Base-by-base conservation (phyloP, 2,888 invertebrate species). In the Oligia fasciuncula region DNA sequence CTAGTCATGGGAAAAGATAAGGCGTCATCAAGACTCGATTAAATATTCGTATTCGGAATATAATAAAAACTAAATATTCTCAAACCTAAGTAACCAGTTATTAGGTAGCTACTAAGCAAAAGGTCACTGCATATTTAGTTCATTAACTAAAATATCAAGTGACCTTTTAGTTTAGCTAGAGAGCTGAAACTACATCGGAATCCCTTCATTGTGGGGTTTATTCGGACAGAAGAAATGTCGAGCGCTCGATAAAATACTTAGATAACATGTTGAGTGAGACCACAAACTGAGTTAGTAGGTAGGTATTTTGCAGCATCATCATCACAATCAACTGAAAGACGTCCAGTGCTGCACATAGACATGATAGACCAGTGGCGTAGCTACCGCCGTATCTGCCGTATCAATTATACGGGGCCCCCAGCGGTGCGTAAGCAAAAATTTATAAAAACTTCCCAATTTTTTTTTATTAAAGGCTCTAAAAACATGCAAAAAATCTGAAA, bases 151-250 rank as follows among this genome's bases (percentile, higher is more conserved):
- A 84, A 81, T 68, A 85, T 72, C 68, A 57, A 51, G 62, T 69
- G 79, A 85, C 85, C 81, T 84, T 84, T 81, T 60, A 65, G 76
- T 69, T 76, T 63, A 77, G 81, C 70, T 68, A 81, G 54, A 84
- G 75, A 79, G 63, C 67, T 79, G n/a, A 76, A 77, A 84, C 73
- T 62, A 77, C 71, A 54, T 71, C 51, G 76, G 75, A 81, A 81
- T 84, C 71, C 79, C 63, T 76, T 29, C 40, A 54, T 57, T 43
- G 63, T 14, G n/a, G 70, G 60, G 14, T 11, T 4, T 79, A 85
- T 84, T 82, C 73, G 74, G 9, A 35, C 2, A 3, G 4, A 4
- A 1, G 3, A n/a, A 51, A 73, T 75, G 13, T 66, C 77, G 84
- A 75, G 23, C 49, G 68, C 19, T 84, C 74, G 80, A 66, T 43